A percentile compares a stretch with the other conserved stretches of the same genome.
phyloP scores from a whole-genome alignment of 2,113 vertebrate genomes.

The Gymnarchus niloticus region DNA sequence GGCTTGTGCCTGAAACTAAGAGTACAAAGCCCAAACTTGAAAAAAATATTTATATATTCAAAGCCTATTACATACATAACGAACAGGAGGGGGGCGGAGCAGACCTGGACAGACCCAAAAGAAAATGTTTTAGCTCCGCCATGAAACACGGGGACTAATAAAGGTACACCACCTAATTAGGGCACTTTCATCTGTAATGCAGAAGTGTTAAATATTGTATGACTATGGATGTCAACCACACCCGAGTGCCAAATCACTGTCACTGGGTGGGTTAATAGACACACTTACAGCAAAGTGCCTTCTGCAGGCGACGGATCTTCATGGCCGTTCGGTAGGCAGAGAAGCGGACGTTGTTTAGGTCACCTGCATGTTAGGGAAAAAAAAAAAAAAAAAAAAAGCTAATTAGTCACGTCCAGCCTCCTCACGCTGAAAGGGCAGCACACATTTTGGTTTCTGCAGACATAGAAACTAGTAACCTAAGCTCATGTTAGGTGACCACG shows the following conservation, averaged over 20 bases:
- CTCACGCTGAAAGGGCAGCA: neutral
- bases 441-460: neutral
- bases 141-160: neutral
- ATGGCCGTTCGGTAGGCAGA: conserved; percentile 96
- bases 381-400: neutral
- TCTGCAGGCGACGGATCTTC: conserved; percentile 95
- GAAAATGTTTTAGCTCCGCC: neutral
- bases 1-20: neutral
- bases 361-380: conserved; percentile 64
- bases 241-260: neutral
- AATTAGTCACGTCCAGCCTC: neutral
- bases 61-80: neutral
- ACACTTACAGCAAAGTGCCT: conserved; percentile 89
- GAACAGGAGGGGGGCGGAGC: too few relatives aligned
- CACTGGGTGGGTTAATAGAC: neutral
- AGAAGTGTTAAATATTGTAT: neutral
- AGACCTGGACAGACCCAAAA: neutral
- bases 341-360: conserved; percentile 95
- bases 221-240: too few relatives aligned
- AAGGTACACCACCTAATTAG: neutral
- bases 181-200: neutral
- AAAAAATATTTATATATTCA: neutral
- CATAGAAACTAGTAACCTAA: neutral
- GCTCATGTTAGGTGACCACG: neutral
- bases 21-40: neutral